Percentiles rank a stretch among this genome's conserved stretches.
Evolutionary conservation across 2,888 invertebrate species (phyloP).

Genomic region (Podotricha telesiphe): DNA sequence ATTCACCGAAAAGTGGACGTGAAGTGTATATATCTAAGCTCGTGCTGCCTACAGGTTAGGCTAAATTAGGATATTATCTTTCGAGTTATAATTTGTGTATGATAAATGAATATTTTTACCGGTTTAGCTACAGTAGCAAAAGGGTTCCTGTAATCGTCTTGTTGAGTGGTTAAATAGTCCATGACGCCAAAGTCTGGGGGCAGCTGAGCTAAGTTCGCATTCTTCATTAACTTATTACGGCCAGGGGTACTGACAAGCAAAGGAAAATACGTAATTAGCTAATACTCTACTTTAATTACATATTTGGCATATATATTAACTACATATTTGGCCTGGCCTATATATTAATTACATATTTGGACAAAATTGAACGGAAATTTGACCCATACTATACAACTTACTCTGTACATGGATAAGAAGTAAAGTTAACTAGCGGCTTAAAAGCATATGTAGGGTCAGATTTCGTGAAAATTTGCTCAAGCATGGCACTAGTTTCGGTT

Average conservation of each 20-base stretch:
- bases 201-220: conserved; percentile 69
- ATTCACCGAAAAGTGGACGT: no score
- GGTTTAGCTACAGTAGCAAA: conserved; percentile 72
- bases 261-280: background rate
- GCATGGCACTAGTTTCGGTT: conserved; percentile 77
- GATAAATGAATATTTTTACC: conserved; percentile 55
- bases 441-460: conserved; percentile 71
- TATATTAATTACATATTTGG: background rate
- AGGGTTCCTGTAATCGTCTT: conserved; percentile 80
- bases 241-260: conserved; percentile 63
- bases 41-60: no score
- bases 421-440: conserved; percentile 76
- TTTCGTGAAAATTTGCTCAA: conserved; percentile 71
- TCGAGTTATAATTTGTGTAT: no score
- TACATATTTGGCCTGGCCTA: background rate
- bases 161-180: conserved; percentile 78
- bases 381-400: conserved; percentile 52
- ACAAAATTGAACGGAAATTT: background rate
- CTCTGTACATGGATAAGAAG: conserved; percentile 78
- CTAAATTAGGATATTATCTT: no score
- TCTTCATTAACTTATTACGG: conserved; percentile 73
- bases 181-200: conserved; percentile 70
- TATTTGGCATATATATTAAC: background rate
- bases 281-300: no score
- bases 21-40: no score